Percentiles rank a stretch among this genome's conserved stretches.
Conservation (phyloP, 2,113 vertebrate species). For the Tetraodon nigroviridis region DNA sequence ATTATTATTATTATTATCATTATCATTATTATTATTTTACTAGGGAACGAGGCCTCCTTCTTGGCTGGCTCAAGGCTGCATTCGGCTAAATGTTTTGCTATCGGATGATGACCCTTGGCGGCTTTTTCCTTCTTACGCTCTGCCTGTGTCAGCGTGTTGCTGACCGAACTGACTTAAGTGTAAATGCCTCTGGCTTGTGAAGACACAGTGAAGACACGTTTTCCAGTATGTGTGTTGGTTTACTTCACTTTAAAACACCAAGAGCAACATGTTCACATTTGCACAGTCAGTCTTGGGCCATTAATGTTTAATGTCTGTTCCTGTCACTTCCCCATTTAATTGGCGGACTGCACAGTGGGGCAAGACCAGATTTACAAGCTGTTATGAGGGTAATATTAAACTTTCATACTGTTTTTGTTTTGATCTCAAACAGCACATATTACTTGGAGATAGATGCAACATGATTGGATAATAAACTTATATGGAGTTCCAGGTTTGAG, state of each 20-base stretch:
- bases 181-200: conserved; percentile 8
- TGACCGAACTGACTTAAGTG: not conserved
- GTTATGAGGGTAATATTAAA: conserved; percentile 46
- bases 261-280: conserved; percentile 39
- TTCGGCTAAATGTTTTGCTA: too few relatives aligned
- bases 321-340: conserved; percentile 57
- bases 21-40: too few relatives aligned
- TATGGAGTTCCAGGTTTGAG: not conserved
- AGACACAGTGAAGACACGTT: conserved; percentile 35
- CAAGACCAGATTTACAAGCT: conserved; percentile 47
- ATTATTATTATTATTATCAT: too few relatives aligned
- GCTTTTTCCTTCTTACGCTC: not conserved
- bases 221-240: conserved; percentile 19
- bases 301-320: conserved; percentile 57
- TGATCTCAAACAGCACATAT: not conserved
- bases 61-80: too few relatives aligned
- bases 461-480: not conserved
- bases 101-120: too few relatives aligned
- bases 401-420: conserved; percentile 17
- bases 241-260: conserved; percentile 46
- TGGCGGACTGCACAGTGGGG: conserved; percentile 45
- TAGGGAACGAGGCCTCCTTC: too few relatives aligned
- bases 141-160: conserved; percentile 1
- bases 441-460: not conserved
- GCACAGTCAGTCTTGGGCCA: conserved; percentile 24